These are phyloP conservation scores for Podarcis cretensis DNA, from an alignment of 2,113 vertebrate species.

Conservation along the genomic window DNA sequence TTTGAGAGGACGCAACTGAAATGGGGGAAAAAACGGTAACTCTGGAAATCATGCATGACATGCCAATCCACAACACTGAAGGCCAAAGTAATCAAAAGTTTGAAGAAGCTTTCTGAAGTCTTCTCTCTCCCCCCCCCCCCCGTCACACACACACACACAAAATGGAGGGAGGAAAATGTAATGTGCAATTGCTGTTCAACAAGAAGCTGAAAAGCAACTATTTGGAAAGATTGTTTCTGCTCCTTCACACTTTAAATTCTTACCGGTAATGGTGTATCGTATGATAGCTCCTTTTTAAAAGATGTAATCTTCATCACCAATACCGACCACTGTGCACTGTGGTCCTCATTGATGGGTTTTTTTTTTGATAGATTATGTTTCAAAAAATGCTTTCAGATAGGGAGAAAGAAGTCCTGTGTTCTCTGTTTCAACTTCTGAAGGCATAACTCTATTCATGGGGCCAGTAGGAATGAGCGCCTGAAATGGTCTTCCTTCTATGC, in stretches of 20 bases:
- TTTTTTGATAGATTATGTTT: constrained; percentile 51
- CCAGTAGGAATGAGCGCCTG: not conserved
- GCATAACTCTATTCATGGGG: not conserved
- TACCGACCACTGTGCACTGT: constrained; percentile 52
- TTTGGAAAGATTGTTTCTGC: constrained; percentile 51
- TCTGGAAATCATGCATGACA: constrained; percentile 35
- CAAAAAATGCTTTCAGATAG: constrained; percentile 25
- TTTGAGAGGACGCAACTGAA: constrained; percentile 30
- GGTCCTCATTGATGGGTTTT: constrained; percentile 51
- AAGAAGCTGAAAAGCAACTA: constrained; percentile 19
- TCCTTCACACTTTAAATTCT: constrained; percentile 42
- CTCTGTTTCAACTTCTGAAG: constrained; percentile 20
- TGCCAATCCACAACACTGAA: constrained; percentile 31
- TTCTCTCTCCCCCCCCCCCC: not conserved
- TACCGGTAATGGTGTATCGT: constrained; percentile 24
- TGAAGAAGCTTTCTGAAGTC: constrained; percentile 48
- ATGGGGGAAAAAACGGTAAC: constrained; percentile 36
- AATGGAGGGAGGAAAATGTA: constrained; percentile 26
- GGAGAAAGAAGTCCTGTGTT: constrained; percentile 16
- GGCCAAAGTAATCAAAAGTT: constrained; percentile 56
- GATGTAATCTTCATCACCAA: constrained; percentile 57
- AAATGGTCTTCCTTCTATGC: too few species aligned
- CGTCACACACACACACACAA: not conserved
- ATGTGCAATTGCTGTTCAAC: constrained; percentile 36
- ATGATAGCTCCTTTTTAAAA: constrained; percentile 56